phyloP scores from a whole-genome alignment of 1,140 invertebrate genomes.

The Rhyzopertha dominica region DNA sequence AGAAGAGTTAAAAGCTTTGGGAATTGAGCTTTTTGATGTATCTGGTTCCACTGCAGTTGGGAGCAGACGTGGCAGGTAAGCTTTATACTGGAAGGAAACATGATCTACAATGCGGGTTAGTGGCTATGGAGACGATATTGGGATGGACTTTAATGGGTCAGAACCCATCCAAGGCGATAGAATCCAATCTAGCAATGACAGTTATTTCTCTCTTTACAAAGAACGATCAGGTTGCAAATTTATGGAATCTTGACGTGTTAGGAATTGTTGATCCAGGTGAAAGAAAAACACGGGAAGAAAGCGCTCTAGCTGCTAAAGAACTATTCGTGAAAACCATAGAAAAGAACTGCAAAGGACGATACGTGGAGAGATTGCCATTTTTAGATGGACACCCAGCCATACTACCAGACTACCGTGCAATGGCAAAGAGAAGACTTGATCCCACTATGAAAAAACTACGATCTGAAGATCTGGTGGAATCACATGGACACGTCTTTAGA shows the following conservation, averaged over 20 bases:
- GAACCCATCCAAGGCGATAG: slow-evolving; percentile 18
- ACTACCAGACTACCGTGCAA: slow-evolving; percentile 3
- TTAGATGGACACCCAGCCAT: slow-evolving; percentile 14
- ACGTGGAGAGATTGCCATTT: slow-evolving; percentile 17
- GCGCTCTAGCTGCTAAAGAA: slow-evolving; percentile 3
- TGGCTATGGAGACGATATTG: slow-evolving; percentile 35
- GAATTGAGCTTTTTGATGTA: too few species aligned
- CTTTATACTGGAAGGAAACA: slow-evolving; percentile 30
- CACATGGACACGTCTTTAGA: slow-evolving; percentile 7
- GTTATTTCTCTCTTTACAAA: slow-evolving; percentile 3
- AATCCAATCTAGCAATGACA: slow-evolving; percentile 4
- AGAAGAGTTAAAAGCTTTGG: too few species aligned
- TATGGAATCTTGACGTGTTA: slow-evolving; percentile 18
- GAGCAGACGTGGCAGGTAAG: slow-evolving; percentile 33
- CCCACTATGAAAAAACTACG: slow-evolving; percentile 9
- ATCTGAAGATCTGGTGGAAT: slow-evolving; percentile 3
- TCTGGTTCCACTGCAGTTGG: too few species aligned
- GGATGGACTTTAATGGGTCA: slow-evolving; percentile 39
- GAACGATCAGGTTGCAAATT: too few species aligned
- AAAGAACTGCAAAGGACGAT: slow-evolving; percentile 11
- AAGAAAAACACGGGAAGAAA: slow-evolving; percentile 5
- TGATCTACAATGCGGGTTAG: slow-evolving; percentile 29
- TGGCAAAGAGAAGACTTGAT: slow-evolving; percentile 14
- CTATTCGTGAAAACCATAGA: not conserved
- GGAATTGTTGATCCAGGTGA: slow-evolving; percentile 14